These are phyloP conservation scores for Matsumyia berberina DNA, from an alignment of 2,888 invertebrate species.

Conservation along the genomic window DNA sequence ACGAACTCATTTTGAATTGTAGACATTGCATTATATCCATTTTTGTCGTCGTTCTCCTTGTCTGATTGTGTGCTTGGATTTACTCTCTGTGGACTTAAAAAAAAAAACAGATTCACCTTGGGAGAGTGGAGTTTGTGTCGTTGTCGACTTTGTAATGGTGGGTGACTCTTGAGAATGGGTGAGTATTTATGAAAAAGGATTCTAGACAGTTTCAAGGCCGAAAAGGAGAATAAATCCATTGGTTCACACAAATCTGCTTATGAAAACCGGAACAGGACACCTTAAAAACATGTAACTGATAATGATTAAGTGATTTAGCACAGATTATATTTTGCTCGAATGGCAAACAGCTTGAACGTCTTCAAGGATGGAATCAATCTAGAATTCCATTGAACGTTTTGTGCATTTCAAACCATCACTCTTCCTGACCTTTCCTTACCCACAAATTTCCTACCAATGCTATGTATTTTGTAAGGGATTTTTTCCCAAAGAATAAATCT, in stretches of 20 bases:
- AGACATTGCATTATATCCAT: slow-evolving; percentile 54
- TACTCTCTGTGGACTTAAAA: slow-evolving; percentile 47
- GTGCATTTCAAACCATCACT: too few species aligned
- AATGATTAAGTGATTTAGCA: too few species aligned
- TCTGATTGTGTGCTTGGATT: slow-evolving; percentile 40
- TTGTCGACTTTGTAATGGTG: slow-evolving; percentile 17
- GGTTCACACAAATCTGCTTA: too few species aligned
- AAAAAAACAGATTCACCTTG: slow-evolving; percentile 43
- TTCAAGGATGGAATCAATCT: too few species aligned
- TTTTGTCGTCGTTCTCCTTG: slow-evolving; percentile 42
- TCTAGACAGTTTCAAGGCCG: slow-evolving; percentile 1
- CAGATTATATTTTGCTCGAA: too few species aligned
- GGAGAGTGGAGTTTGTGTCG: slow-evolving; percentile 48
- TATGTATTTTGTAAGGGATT: too few species aligned
- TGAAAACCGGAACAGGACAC: too few species aligned
- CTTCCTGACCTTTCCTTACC: too few species aligned
- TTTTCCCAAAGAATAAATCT: neutral
- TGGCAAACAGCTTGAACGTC: too few species aligned
- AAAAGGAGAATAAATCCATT: neutral
- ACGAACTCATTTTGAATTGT: slow-evolving; percentile 52
- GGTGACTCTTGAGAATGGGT: slow-evolving; percentile 2
- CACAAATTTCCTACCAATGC: too few species aligned
- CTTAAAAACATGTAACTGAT: too few species aligned
- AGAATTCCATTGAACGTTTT: too few species aligned
- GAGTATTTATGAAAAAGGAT: neutral